Conservation (phyloP, 1,140 invertebrate species). For the Alviniconcha marisindica region DNA sequence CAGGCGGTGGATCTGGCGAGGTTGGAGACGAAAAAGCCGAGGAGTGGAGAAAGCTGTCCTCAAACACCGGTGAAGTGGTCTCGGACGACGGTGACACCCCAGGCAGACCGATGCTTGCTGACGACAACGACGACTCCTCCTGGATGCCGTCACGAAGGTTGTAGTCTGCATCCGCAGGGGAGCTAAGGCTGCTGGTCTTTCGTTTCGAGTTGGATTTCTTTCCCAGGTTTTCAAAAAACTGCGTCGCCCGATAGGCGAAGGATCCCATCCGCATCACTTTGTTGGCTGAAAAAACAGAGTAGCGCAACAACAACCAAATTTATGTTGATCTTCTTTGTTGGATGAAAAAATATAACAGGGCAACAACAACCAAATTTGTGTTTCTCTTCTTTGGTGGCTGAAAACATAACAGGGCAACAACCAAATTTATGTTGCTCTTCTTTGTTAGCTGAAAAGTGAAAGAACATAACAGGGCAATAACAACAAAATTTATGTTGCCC, state of each 20-base stretch:
- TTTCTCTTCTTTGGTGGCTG: too few relatives aligned
- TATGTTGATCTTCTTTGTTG: too few relatives aligned
- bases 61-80: conserved; percentile 38
- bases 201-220: conserved; percentile 58
- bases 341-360: too few relatives aligned
- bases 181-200: conserved; percentile 40
- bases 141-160: conserved; percentile 45
- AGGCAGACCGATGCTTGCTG: conserved; percentile 28
- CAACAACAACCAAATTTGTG: too few relatives aligned
- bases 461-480: too few relatives aligned
- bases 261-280: conserved; percentile 64
- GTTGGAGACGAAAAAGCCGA: not conserved
- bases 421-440: too few relatives aligned
- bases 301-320: too few relatives aligned
- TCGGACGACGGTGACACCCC: conserved; percentile 36
- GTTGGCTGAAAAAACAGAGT: conserved; percentile 49
- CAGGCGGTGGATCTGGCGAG: not conserved
- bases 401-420: too few relatives aligned
- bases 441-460: too few relatives aligned
- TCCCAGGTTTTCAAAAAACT: conserved; percentile 68
- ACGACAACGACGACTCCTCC: conserved; percentile 42
- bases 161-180: conserved; percentile 30
- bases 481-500: too few relatives aligned
- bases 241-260: conserved; percentile 63
- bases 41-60: conserved; percentile 10